These are phyloP conservation scores for Danio tinwini DNA, from an alignment of 2,797 vertebrate species.

Conservation along the genomic window DNA sequence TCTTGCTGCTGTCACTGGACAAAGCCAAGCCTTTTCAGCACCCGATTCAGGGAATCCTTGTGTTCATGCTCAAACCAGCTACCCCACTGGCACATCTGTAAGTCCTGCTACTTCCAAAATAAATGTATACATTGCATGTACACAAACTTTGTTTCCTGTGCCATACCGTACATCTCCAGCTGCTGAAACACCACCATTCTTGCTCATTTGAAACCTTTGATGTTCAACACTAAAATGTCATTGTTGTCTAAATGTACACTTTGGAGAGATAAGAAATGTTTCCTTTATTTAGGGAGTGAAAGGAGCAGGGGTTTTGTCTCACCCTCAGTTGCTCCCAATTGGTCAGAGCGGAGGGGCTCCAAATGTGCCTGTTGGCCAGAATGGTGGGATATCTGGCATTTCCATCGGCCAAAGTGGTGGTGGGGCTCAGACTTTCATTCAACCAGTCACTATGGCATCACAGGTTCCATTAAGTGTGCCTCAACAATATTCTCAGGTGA, in stretches of 20 bases:
- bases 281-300: conserved; percentile 64
- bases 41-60: conserved; percentile 73
- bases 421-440: conserved; percentile 77
- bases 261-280: conserved; percentile 45
- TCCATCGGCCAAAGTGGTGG: conserved; percentile 71
- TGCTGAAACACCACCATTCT: conserved; percentile 41
- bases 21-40: conserved; percentile 76
- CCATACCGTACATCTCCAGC: background rate
- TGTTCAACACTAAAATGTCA: conserved; percentile 1
- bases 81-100: conserved; percentile 71
- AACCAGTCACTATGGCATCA: conserved; percentile 75
- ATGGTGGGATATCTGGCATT: conserved; percentile 69
- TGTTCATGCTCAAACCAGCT: conserved; percentile 67
- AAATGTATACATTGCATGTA: background rate
- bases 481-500: conserved; percentile 81
- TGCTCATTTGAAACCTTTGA: conserved; percentile 29
- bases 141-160: background rate
- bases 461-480: conserved; percentile 78
- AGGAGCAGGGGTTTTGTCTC: conserved; percentile 63
- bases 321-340: conserved; percentile 73
- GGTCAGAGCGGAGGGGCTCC: conserved; percentile 72
- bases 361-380: conserved; percentile 73
- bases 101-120: conserved; percentile 52
- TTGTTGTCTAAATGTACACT: conserved; percentile 4
- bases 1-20: conserved; percentile 73